phyloP scores from a whole-genome alignment of 2,888 invertebrate genomes.

The Pollenia amentaria region DNA sequence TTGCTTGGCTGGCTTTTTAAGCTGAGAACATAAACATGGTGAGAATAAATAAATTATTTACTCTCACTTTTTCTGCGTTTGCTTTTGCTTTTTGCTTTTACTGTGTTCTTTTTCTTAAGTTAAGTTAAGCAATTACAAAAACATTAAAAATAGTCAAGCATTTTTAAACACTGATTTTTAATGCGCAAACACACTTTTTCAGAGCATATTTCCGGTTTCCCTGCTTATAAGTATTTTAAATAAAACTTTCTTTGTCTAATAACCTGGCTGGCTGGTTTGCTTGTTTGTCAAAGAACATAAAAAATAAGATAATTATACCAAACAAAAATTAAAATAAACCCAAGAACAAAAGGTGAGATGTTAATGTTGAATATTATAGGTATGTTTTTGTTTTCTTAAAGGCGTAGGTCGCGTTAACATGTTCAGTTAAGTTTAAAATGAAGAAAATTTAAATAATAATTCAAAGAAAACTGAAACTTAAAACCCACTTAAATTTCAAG shows the following conservation, averaged over 20 bases:
- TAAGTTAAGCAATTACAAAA: too few relatives aligned
- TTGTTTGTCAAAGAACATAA: neutral
- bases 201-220: too few relatives aligned
- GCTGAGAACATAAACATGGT: too few relatives aligned
- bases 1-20: too few relatives aligned
- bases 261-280: neutral
- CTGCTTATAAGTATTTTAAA: too few relatives aligned
- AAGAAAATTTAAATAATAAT: slow-evolving; percentile 2
- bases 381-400: slow-evolving; percentile 41
- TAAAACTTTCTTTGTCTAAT: neutral
- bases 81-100: too few relatives aligned
- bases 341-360: slow-evolving; percentile 47
- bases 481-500: slow-evolving; percentile 67
- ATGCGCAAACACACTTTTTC: too few relatives aligned
- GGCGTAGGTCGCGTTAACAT: slow-evolving; percentile 68
- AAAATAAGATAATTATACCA: slow-evolving; percentile 8
- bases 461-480: slow-evolving; percentile 44
- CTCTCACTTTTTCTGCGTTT: too few relatives aligned
- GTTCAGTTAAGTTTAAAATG: slow-evolving; percentile 55
- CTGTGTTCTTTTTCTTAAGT: too few relatives aligned
- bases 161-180: too few relatives aligned
- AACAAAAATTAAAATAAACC: slow-evolving; percentile 1
- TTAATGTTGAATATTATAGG: slow-evolving; percentile 34
- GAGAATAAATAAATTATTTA: too few relatives aligned
- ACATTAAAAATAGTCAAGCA: too few relatives aligned